Base-by-base conservation (phyloP, 1,140 invertebrate species). In the Stegodyphus mimosarum region DNA sequence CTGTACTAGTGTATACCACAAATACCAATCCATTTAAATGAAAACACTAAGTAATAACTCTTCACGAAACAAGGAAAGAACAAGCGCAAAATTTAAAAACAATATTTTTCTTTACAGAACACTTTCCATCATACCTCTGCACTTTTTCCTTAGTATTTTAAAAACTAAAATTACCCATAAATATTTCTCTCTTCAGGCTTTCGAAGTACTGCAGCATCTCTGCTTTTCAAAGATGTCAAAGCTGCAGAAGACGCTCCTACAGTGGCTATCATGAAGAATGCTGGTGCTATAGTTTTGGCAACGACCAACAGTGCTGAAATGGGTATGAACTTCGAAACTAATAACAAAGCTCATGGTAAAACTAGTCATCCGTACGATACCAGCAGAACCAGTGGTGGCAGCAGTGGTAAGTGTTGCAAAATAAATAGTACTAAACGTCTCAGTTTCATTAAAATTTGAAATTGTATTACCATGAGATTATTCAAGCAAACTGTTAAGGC, bases 301-400 rank as follows among this genome's bases (percentile, higher is more conserved):
- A 93, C 95, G 0, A 96, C 95, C 4, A 96, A 96, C 91, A 90
- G 97, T 63, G 96, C 95, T 89, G 97, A 98, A 50, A 93, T 96
- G 87, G 94, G 94, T 87, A 89, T 94, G 18, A 93, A 94, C 90
- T 97, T 95, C 94, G 97, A 99, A 90, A 95, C 95, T 6, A 93
- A 93, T 71, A 99, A 99, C 90, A 94, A 92, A n/a, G 91, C 98
- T 7, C 95, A 97, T 89, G 98, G 96, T 1, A 89, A 90, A 60
- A 95, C 96, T 0, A 93, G 93, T 51, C 99, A 99, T 91, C 96
- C 97, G 0, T 98, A 98, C 89, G 94, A 98, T 87, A 94, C 93
- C 0, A 95, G 93, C 3, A 92, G 95, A 80, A 96, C 95, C 87
- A 94, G 95, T 17, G 96, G 95, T 0, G 95, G 95, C 51, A 88